Conservation (phyloP, 1,140 invertebrate species). For the Trichonephila inaurata region DNA sequence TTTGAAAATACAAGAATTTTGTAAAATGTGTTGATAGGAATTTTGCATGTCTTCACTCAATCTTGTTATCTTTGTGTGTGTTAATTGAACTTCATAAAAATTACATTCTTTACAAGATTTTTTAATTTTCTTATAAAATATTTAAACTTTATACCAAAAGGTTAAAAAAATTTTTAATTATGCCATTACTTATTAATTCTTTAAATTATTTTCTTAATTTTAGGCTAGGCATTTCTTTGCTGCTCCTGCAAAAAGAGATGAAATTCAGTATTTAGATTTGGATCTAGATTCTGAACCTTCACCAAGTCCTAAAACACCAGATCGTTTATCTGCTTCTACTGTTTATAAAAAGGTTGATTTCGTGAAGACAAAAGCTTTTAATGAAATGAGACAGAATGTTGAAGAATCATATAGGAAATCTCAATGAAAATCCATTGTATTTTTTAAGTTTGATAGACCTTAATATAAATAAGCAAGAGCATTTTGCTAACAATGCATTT, state of each 20-base stretch:
- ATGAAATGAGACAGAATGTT: constrained; percentile 90
- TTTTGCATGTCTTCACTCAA: too few relatives aligned
- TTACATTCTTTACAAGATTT: background rate
- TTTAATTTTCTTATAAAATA: background rate
- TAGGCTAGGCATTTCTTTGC: constrained; percentile 55
- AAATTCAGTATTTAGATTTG: constrained; percentile 88
- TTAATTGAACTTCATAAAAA: too few relatives aligned
- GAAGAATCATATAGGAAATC: constrained; percentile 82
- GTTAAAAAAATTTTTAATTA: too few relatives aligned
- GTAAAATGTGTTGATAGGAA: too few relatives aligned
- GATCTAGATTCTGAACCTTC: constrained; percentile 84
- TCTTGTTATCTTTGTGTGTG: too few relatives aligned
- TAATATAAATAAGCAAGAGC: background rate
- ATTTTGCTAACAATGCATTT: background rate
- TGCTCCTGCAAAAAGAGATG: constrained; percentile 77
- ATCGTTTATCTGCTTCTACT: constrained; percentile 81
- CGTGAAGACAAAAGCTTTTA: constrained; percentile 94
- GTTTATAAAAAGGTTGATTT: constrained; percentile 95
- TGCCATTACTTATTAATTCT: too few relatives aligned
- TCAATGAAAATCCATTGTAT: constrained; percentile 64
- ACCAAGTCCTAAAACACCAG: constrained; percentile 78
- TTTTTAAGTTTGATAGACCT: background rate
- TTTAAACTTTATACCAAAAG: background rate
- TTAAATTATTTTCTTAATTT: background rate
- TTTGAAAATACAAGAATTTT: too few relatives aligned